Evolutionary conservation across 2,797 vertebrate genomes (phyloP).

Genomic region (Peromyscus nudipes): DNA sequence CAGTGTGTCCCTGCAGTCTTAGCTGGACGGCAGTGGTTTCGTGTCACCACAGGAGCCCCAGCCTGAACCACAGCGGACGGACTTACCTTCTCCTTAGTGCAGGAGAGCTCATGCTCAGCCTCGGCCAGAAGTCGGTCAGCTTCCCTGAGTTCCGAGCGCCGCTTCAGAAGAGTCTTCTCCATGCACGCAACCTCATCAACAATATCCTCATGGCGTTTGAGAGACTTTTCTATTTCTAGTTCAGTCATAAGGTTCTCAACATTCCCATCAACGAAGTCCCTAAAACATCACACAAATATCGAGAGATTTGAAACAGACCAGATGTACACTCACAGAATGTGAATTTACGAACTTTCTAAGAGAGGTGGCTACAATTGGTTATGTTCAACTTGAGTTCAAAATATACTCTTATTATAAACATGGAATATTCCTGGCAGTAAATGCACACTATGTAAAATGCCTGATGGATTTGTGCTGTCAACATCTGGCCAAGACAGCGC

Average conservation of each 20-base stretch:
- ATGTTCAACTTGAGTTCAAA: not conserved
- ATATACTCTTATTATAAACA: slow-evolving; percentile 27
- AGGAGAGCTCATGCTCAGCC: slow-evolving; percentile 90
- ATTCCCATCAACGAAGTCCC: slow-evolving; percentile 87
- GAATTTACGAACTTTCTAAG: slow-evolving; percentile 28
- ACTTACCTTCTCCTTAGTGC: slow-evolving; percentile 89
- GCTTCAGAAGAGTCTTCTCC: slow-evolving; percentile 93
- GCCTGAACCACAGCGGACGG: not conserved
- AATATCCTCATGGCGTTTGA: slow-evolving; percentile 87
- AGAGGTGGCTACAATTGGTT: not conserved
- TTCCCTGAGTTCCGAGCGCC: slow-evolving; percentile 92
- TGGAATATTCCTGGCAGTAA: not conserved
- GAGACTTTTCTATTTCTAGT: slow-evolving; percentile 87
- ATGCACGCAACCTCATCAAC: slow-evolving; percentile 92
- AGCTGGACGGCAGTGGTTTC: not conserved
- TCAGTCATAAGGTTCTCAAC: slow-evolving; percentile 83
- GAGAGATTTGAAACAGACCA: slow-evolving; percentile 51
- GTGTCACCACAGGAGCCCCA: not conserved
- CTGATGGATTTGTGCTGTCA: not conserved
- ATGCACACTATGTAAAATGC: not conserved
- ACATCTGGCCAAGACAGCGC: slow-evolving; percentile 26
- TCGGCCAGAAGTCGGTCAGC: slow-evolving; percentile 92
- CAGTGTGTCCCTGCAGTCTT: not conserved
- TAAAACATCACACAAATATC: slow-evolving; percentile 74
- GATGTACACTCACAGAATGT: not conserved